Base-by-base conservation (phyloP, 2,888 invertebrate genomes). In the Mythimna impura region DNA sequence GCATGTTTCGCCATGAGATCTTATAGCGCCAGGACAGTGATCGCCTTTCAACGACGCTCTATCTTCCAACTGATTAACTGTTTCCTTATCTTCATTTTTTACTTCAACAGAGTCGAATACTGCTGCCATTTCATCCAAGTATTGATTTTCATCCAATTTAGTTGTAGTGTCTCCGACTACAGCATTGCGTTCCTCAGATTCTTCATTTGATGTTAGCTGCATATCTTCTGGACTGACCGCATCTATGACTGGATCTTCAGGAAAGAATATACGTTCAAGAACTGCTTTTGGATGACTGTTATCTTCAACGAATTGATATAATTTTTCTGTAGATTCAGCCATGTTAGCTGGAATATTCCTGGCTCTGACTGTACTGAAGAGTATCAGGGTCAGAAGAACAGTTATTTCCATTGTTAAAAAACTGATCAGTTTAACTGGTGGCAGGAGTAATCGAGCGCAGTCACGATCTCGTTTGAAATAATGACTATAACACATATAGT, bases 401-500 rank as follows among this genome's bases (percentile, higher is more conserved):
- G n/a, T 78, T 17, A 22, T 50, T 14, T 71, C 76, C 71, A 76
- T 76, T 52, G 34, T 63, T 71, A 57, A 40, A 7, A 40, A 50
- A 70, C 75, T 77, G 50, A 57, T 69, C 70, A 69, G 30, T 50
- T n/a, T 12, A 71, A 57, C 50, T 12, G 77, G n/a, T 62, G 52
- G 3, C 5, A 17, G 34, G 25, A 58, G 52, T 25, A 54, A 54
- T 62, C 57, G 57, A 36, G 25, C 60, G 54, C 20, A 1, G 20
- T 30, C 10, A 43, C 25, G 14, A 3, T 50, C n/a, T 10, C 10
- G 30, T 12, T n/a, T 50, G n/a, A 36, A 57, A 36, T 78, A 47
- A 71, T 71, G 60, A 61, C n/a, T 71, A 14, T 30, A 22, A n/a
- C 25, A 6, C 9, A 34, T 54, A 50, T 17, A 7, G 12, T 65